A percentile compares a stretch with the other conserved stretches of the same genome.
Conservation (phyloP, 2,888 invertebrate genomes). For the Tridacna gigas region DNA sequence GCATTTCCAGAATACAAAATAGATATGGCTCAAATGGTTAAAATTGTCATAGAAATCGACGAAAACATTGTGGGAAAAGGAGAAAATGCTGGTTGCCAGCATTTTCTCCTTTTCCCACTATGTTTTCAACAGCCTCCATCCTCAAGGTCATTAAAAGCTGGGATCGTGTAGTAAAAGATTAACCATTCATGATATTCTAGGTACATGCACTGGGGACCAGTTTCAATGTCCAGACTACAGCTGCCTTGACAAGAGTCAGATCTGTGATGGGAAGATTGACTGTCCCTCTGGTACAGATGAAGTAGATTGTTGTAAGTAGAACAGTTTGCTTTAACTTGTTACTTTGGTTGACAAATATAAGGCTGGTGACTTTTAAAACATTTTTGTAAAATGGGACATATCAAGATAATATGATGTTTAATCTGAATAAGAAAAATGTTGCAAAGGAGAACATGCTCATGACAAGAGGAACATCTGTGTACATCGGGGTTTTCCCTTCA, state of each 20-base stretch:
- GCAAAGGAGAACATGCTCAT: background rate
- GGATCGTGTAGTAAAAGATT: too few relatives aligned
- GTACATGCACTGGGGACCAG: conserved; percentile 54
- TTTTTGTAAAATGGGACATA: background rate
- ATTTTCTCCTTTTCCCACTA: too few relatives aligned
- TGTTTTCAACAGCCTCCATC: too few relatives aligned
- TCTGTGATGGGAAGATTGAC: conserved; percentile 73
- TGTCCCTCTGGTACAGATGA: conserved; percentile 75
- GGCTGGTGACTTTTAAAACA: background rate
- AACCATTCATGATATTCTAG: conserved; percentile 48
- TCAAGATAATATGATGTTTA: background rate
- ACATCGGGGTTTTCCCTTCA: too few relatives aligned
- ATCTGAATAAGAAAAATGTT: background rate
- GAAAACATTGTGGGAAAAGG: too few relatives aligned
- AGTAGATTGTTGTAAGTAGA: conserved; percentile 53
- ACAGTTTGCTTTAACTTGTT: background rate
- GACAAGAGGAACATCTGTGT: background rate
- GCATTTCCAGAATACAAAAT: too few relatives aligned
- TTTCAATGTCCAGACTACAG: conserved; percentile 64
- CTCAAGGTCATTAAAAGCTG: too few relatives aligned
- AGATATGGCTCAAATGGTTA: too few relatives aligned
- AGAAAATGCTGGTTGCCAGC: too few relatives aligned
- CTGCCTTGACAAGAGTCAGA: conserved; percentile 65
- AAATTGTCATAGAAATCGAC: too few relatives aligned
- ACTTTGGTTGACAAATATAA: background rate